These are phyloP conservation scores for Myiothlypis coronata DNA, from an alignment of 2,797 vertebrate species.

Conservation along the genomic window DNA sequence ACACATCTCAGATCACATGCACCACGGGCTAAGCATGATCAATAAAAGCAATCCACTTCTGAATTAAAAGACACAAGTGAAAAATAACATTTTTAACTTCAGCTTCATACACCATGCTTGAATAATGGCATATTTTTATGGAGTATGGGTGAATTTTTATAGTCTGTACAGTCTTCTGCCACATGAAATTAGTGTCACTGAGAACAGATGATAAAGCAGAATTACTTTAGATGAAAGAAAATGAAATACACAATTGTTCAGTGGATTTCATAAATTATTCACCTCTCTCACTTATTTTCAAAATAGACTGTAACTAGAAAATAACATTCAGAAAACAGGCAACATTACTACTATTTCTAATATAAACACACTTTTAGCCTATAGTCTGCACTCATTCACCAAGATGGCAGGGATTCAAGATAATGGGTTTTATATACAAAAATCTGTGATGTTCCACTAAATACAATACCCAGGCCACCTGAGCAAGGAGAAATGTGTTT, in stretches of 20 bases:
- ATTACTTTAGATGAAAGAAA: background rate
- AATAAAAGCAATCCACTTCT: background rate
- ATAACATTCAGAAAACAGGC: background rate
- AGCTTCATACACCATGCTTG: background rate
- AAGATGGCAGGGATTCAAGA: background rate
- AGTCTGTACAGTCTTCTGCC: background rate
- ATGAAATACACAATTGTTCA: background rate
- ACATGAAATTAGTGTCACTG: background rate
- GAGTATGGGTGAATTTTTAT: background rate
- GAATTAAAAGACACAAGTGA: background rate
- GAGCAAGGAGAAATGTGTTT: background rate
- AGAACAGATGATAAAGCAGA: background rate
- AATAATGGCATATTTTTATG: background rate
- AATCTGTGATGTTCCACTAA: background rate
- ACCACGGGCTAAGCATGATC: background rate
- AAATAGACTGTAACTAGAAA: background rate
- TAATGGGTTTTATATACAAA: background rate
- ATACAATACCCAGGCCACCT: accelerated
- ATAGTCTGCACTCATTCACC: background rate
- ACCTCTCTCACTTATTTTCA: background rate
- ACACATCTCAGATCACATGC: background rate
- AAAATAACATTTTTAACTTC: background rate
- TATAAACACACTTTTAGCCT: background rate
- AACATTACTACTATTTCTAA: background rate
- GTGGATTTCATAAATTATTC: background rate